Conservation (phyloP, 2,888 invertebrate genomes). For the Agriopis leucophaearia region DNA sequence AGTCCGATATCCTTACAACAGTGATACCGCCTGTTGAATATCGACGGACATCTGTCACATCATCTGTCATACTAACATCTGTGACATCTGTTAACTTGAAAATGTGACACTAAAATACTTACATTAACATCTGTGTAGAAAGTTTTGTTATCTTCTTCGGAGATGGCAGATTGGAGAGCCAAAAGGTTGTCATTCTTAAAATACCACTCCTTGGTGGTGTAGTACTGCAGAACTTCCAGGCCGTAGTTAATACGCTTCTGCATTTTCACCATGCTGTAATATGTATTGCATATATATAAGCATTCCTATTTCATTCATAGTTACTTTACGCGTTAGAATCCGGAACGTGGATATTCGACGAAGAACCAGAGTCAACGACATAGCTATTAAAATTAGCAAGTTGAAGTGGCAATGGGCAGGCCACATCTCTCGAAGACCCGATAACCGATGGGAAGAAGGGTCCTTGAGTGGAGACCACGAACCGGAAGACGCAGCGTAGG, state of each 20-base stretch:
- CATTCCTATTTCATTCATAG: no score
- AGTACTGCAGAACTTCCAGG: conserved; percentile 91
- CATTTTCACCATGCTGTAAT: conserved; percentile 87
- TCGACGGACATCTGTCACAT: not conserved
- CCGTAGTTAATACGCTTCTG: conserved; percentile 89
- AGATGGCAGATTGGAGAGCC: conserved; percentile 82
- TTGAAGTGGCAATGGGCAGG: no score
- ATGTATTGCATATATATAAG: not conserved
- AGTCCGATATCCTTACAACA: no score
- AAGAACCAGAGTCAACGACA: no score
- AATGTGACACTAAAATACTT: conserved; percentile 24
- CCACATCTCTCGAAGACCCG: no score
- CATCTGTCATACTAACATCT: not conserved
- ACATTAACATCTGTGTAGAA: conserved; percentile 87
- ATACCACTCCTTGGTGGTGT: conserved; percentile 93
- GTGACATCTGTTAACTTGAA: not conserved
- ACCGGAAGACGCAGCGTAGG: no score
- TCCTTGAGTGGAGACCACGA: no score
- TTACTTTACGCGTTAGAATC: no score
- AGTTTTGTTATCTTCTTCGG: conserved; percentile 85
- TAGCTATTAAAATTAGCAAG: no score
- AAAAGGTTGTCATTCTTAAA: conserved; percentile 89
- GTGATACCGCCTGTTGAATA: no score
- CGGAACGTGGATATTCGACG: no score
- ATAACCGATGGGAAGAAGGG: no score